Evolutionary conservation across 2,797 vertebrate species (phyloP).

Genomic region (Gymnocypris eckloni): DNA sequence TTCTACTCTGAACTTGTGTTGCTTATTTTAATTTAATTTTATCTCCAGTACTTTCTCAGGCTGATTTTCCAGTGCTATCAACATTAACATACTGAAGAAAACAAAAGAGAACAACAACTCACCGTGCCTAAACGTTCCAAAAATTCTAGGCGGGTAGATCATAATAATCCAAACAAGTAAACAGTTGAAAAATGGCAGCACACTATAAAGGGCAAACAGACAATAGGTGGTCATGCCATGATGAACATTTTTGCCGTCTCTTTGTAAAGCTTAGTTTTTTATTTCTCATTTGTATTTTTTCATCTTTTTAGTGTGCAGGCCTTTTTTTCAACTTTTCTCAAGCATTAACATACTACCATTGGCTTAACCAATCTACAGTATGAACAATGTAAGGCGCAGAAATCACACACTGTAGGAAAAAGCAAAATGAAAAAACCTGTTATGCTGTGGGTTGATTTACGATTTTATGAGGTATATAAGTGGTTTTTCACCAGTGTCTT

Average conservation of each 20-base stretch:
- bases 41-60: no score
- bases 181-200: background rate
- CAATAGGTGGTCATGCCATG: background rate
- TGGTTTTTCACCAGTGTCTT: constrained; percentile 60
- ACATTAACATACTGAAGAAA: background rate
- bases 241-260: background rate
- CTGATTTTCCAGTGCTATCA: background rate
- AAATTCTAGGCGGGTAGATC: background rate
- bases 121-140: background rate
- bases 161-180: background rate
- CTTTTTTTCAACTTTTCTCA: background rate
- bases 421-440: background rate
- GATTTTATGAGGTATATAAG: constrained; percentile 48
- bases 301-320: background rate
- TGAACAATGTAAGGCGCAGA: background rate
- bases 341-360: background rate
- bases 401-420: background rate
- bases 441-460: constrained; percentile 56
- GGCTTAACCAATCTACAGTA: background rate
- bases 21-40: no score
- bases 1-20: background rate
- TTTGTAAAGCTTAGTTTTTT: background rate
- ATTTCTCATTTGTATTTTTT: background rate
- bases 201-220: background rate
- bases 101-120: background rate